Base-by-base conservation (phyloP, 2,888 invertebrate species). In the Sylvicola cinctus region DNA sequence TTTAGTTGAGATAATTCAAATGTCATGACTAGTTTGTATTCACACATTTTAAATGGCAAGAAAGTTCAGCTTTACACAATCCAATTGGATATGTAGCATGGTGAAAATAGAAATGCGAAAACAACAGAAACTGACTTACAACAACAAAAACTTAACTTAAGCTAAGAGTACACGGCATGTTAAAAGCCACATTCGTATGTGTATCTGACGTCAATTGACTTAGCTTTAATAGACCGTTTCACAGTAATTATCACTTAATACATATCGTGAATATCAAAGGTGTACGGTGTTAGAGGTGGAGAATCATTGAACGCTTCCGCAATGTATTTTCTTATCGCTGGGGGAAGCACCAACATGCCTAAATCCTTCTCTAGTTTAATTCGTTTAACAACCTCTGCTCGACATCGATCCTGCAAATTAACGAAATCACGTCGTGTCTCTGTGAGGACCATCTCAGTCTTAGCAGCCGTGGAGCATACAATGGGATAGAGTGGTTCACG, bases 401-500 rank as follows among this genome's bases (percentile, higher is more conserved):
- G 58, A 48, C 72, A 73, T 27, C 74, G 60, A 52, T 78, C 76
- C 47, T 76, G 74, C 5, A 78, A 59, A 49, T 64, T 72, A 2
- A 67, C 63, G 48, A 72, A 74, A 45, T 70, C 71, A 28, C 74
- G 52, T 39, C 65, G 63, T 43, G 67, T 65, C 17, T 58, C 54
- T 20, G 63, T 64, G 13, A 78, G 50, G 1, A 68, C 64, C 72
- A 78, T 75, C 54, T 74, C 71, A 3, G 77, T 76, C 55, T 75
- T 75, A 13, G 75, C 75, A 1, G 77, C 76, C 0, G 77, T 77
- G 3, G 76, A 76, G 44, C 71, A 70, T 8, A 76, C 64, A 36
- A 74, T 66, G 1, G 78, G 77, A 49, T 65, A 77, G 3, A 78
- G 57, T 2, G 68, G 66, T 41, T 71, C 68, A 36, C 65, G 62